A percentile compares a stretch with the other conserved stretches of the same genome.
These are phyloP conservation scores for Anoplolepis gracilipes DNA, from an alignment of 1,140 invertebrate genomes.

Conservation along the genomic window DNA sequence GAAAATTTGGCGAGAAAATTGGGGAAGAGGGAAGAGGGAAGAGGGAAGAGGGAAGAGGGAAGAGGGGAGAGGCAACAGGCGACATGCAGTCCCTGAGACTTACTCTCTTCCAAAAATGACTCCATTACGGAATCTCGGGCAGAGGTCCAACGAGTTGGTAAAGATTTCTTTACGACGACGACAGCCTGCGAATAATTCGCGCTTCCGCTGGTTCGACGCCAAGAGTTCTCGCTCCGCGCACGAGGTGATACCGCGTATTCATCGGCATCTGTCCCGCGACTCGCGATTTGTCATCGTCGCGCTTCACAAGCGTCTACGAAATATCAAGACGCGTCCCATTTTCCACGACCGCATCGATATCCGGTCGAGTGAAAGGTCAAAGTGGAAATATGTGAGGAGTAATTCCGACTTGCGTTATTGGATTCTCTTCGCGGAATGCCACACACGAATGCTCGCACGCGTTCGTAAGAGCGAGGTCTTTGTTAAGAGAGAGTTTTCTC, in stretches of 20 bases:
- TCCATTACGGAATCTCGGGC: slow-evolving; percentile 41
- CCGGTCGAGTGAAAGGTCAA: slow-evolving; percentile 24
- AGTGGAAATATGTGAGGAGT: slow-evolving; percentile 15
- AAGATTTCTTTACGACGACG: slow-evolving; percentile 30
- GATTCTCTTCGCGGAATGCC: neutral
- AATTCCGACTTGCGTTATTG: slow-evolving; percentile 15
- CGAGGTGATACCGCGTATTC: neutral
- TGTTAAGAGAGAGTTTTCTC: neutral
- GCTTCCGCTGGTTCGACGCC: slow-evolving; percentile 37
- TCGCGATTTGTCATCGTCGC: neutral
- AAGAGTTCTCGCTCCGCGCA: slow-evolving; percentile 51
- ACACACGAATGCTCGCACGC: neutral
- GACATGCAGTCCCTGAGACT: slow-evolving; percentile 24
- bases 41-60: neutral
- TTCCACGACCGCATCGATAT: neutral
- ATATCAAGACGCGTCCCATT: neutral
- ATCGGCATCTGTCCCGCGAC: neutral
- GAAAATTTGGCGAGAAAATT: neutral
- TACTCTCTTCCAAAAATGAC: slow-evolving; percentile 32
- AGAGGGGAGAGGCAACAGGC: neutral
- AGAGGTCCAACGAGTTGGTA: slow-evolving; percentile 44
- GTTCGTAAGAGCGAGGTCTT: neutral
- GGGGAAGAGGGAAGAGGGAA: neutral
- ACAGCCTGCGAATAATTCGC: slow-evolving; percentile 7
- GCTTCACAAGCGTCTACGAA: neutral